Percentiles rank a stretch among this genome's conserved stretches.
phyloP scores from a whole-genome alignment of 1,140 invertebrate species.

The Hyles euphorbiae region DNA sequence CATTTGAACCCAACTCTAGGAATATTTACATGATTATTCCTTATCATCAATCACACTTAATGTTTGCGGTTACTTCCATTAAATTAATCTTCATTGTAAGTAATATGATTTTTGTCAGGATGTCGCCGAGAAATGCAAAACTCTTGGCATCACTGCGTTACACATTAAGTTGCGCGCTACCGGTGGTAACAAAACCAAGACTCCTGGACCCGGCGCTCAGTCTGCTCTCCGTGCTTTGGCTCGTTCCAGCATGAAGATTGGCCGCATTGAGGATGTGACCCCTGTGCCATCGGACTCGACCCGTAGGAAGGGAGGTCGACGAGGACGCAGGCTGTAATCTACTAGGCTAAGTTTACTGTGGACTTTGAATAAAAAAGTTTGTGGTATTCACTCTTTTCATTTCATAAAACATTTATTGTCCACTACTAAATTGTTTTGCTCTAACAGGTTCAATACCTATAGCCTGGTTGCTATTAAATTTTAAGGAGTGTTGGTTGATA shows the following conservation, averaged over 20 bases:
- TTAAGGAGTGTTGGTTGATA: too few relatives aligned
- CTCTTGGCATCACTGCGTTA: slow-evolving; percentile 96
- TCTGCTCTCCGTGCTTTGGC: slow-evolving; percentile 98
- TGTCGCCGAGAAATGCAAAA: slow-evolving; percentile 99
- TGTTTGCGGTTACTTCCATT: neutral
- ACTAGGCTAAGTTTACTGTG: slow-evolving; percentile 63
- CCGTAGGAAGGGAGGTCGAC: slow-evolving; percentile 98
- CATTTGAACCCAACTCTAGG: neutral
- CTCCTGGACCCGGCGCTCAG: slow-evolving; percentile 98
- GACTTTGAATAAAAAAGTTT: slow-evolving; percentile 58
- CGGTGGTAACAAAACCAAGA: slow-evolving; percentile 98
- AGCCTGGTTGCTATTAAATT: too few relatives aligned
- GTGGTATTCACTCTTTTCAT: slow-evolving; percentile 44
- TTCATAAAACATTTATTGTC: slow-evolving; percentile 10
- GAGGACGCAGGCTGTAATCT: slow-evolving; percentile 97
- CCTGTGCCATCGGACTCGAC: slow-evolving; percentile 99
- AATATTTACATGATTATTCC: too few relatives aligned
- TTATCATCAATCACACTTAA: too few relatives aligned
- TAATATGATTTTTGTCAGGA: slow-evolving; percentile 79
- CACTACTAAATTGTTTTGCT: too few relatives aligned
- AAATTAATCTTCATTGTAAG: slow-evolving; percentile 4
- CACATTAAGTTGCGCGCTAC: slow-evolving; percentile 99
- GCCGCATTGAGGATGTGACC: slow-evolving; percentile 99
- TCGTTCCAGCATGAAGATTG: slow-evolving; percentile 99
- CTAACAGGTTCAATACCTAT: too few relatives aligned